Conservation (phyloP, 1,140 invertebrate species). For the Rhynchophorus ferrugineus region DNA sequence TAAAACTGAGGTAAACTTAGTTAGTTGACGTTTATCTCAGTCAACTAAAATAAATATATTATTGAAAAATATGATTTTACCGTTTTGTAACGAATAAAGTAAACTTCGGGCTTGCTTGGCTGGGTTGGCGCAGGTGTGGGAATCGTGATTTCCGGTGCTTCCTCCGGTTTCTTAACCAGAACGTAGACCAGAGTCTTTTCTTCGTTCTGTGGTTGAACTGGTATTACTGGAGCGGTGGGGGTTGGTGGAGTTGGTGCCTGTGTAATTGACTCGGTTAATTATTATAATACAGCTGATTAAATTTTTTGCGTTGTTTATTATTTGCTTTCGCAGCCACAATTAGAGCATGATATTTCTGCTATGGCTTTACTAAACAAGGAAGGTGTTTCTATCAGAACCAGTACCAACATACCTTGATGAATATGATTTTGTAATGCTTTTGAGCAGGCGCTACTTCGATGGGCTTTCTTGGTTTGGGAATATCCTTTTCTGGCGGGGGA, state of each 20-base stretch:
- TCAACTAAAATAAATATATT: too few species aligned
- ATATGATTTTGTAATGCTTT: slow-evolving; percentile 84
- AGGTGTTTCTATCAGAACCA: too few species aligned
- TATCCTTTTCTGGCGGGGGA: slow-evolving; percentile 65
- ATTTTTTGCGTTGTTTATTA: too few species aligned
- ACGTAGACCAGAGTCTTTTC: slow-evolving; percentile 85
- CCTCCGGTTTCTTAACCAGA: slow-evolving; percentile 78
- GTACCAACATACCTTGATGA: slow-evolving; percentile 68
- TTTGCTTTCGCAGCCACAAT: too few species aligned
- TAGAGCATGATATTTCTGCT: too few species aligned
- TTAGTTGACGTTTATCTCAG: too few species aligned
- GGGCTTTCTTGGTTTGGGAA: slow-evolving; percentile 50
- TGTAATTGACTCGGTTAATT: slow-evolving; percentile 19
- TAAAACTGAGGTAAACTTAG: too few species aligned
- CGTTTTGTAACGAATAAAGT: slow-evolving; percentile 84
- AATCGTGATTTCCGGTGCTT: slow-evolving; percentile 67
- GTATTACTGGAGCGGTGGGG: slow-evolving; percentile 67
- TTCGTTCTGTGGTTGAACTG: slow-evolving; percentile 70
- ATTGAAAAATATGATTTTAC: too few species aligned
- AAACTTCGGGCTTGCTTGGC: slow-evolving; percentile 77
- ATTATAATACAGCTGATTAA: slow-evolving; percentile 10
- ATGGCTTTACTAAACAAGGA: too few species aligned
- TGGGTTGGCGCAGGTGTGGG: slow-evolving; percentile 72
- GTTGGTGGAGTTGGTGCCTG: slow-evolving; percentile 69
- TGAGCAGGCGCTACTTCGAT: slow-evolving; percentile 53